Percentiles rank a stretch among this genome's conserved stretches.
Evolutionary conservation across 2,888 invertebrate species (phyloP).

Genomic region (Euspilapteryx auroguttella): DNA sequence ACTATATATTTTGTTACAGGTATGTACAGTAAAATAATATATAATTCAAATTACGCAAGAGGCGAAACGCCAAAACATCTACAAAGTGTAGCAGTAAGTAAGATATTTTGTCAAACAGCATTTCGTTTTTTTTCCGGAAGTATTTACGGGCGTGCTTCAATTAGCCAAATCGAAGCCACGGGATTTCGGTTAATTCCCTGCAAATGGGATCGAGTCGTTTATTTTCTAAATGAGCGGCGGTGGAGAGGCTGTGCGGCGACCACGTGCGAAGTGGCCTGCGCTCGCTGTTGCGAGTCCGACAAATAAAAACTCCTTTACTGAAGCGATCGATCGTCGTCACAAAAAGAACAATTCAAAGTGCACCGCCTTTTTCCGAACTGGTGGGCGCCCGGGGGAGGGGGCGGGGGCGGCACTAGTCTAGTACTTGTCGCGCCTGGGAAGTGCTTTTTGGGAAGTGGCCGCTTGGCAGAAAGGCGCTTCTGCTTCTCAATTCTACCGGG

Average conservation of each 20-base stretch:
- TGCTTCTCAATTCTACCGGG: constrained; percentile 1
- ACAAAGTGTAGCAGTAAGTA: too few relatives aligned
- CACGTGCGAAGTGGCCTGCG: constrained; percentile 37
- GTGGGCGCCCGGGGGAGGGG: constrained; percentile 30
- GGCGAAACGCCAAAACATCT: too few relatives aligned
- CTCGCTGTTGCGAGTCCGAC: constrained; percentile 15
- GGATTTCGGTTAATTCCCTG: background rate
- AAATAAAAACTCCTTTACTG: constrained; percentile 53
- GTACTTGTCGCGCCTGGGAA: constrained; percentile 41
- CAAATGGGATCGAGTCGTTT: constrained; percentile 8
- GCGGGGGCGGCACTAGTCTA: constrained; percentile 13
- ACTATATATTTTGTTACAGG: too few relatives aligned
- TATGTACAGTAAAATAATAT: too few relatives aligned
- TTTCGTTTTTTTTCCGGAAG: too few relatives aligned
- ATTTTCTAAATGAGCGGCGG: constrained; percentile 26
- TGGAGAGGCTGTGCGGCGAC: constrained; percentile 32
- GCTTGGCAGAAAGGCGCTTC: constrained; percentile 36
- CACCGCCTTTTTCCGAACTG: constrained; percentile 57
- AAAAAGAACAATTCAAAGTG: constrained; percentile 58
- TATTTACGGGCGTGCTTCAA: too few relatives aligned
- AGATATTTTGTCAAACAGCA: too few relatives aligned
- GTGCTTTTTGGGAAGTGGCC: constrained; percentile 37
- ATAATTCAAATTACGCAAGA: too few relatives aligned
- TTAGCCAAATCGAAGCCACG: background rate
- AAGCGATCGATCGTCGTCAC: constrained; percentile 57